Evolutionary conservation across 2,797 vertebrate species (phyloP).

Genomic region (Kryptolebias ocellatus): DNA sequence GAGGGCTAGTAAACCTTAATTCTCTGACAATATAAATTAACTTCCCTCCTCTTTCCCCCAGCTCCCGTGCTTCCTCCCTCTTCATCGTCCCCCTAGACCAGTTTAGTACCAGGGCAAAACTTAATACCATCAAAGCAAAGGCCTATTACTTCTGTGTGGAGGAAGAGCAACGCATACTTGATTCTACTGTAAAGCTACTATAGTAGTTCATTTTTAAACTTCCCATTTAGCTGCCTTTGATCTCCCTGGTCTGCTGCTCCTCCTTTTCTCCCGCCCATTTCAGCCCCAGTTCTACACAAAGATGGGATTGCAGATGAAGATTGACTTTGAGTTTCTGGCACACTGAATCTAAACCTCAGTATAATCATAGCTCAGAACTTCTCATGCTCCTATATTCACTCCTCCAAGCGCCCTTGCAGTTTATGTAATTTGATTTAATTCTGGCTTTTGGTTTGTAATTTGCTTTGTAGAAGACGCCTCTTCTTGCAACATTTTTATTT

Average conservation of each 20-base stretch:
- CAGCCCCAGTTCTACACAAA: constrained; percentile 35
- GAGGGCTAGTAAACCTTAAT: constrained; percentile 44
- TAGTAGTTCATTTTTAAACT: constrained; percentile 66
- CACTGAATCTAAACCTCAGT: constrained; percentile 35
- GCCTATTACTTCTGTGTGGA: constrained; percentile 51
- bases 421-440: constrained; percentile 46
- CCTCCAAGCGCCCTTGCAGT: neutral
- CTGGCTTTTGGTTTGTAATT: constrained; percentile 43
- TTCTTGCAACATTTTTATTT: constrained; percentile 4
- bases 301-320: constrained; percentile 61
- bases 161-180: constrained; percentile 53
- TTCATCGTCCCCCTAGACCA: constrained; percentile 34
- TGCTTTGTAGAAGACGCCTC: constrained; percentile 50
- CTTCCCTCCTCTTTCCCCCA: constrained; percentile 16
- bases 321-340: constrained; percentile 55
- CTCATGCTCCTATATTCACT: constrained; percentile 26
- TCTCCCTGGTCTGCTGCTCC: constrained; percentile 56
- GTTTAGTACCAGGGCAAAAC: constrained; percentile 53
- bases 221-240: constrained; percentile 68
- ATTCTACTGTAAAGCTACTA: constrained; percentile 61
- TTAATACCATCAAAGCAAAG: constrained; percentile 71
- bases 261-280: constrained; percentile 35
- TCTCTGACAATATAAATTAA: constrained; percentile 51
- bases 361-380: constrained; percentile 44
- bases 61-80: neutral